These are phyloP conservation scores for Troides oblongomaculatus DNA, from an alignment of 2,888 invertebrate species.

Conservation along the genomic window DNA sequence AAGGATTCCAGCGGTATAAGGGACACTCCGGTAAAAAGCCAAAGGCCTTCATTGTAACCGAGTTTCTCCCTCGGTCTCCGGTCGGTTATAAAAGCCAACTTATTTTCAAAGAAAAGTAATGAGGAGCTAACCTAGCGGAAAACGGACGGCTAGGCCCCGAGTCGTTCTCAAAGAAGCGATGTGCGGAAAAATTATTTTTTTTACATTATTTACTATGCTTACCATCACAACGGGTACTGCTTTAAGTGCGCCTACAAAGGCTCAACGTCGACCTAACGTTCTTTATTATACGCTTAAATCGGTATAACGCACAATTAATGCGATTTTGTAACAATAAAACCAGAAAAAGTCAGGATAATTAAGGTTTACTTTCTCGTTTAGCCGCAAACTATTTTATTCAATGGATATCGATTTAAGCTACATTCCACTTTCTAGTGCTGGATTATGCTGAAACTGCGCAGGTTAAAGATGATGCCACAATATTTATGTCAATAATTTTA, in stretches of 20 bases:
- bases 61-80: conserved; percentile 64
- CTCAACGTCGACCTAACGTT: conserved; percentile 47
- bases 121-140: conserved; percentile 76
- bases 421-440: too few relatives aligned
- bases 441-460: too few relatives aligned
- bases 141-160: conserved; percentile 55
- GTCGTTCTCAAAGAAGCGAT: conserved; percentile 53
- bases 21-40: conserved; percentile 58
- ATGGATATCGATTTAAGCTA: not conserved
- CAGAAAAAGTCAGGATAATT: not conserved
- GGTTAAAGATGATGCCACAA: too few relatives aligned
- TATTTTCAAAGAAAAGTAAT: conserved; percentile 74
- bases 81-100: conserved; percentile 71
- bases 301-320: conserved; percentile 59
- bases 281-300: conserved; percentile 62
- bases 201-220: conserved; percentile 57
- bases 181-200: conserved; percentile 63
- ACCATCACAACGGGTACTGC: conserved; percentile 50
- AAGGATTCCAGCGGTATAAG: conserved; percentile 54
- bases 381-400: not conserved
- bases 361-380: not conserved
- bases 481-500: too few relatives aligned
- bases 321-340: conserved; percentile 46
- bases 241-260: conserved; percentile 56
- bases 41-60: conserved; percentile 71